These are phyloP conservation scores for Palythoa grandiflora DNA, from an alignment of 92 coral and sea anemone genomes.

Conservation along the genomic window DNA sequence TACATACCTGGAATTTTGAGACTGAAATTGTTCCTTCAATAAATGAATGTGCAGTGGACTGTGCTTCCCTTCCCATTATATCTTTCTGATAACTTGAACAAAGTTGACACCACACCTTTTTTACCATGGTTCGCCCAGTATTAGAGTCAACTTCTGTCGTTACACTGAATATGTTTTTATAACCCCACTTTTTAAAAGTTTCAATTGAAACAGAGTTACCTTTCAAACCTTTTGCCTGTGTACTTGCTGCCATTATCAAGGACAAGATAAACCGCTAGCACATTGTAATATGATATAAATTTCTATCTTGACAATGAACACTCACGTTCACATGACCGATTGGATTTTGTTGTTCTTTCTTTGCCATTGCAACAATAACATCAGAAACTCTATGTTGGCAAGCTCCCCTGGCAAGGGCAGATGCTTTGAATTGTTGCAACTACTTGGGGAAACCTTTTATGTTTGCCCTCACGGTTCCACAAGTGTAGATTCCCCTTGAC, in stretches of 20 bases:
- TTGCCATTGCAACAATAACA: slow-evolving; percentile 50
- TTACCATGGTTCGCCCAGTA: slow-evolving; percentile 25
- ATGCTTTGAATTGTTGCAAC: slow-evolving; percentile 45
- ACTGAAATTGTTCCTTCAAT: slow-evolving; percentile 42
- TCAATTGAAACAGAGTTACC: not conserved
- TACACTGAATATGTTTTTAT: slow-evolving; percentile 16
- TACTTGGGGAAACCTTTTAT: slow-evolving; percentile 42
- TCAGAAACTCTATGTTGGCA: slow-evolving; percentile 36
- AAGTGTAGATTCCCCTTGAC: slow-evolving; percentile 53
- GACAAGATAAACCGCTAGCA: not conserved
- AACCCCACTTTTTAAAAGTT: slow-evolving; percentile 23
- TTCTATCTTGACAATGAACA: slow-evolving; percentile 6
- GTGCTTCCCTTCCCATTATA: too few species aligned
- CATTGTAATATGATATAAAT: not conserved
- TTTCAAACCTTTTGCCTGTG: slow-evolving; percentile 1
- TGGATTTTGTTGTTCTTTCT: slow-evolving; percentile 67
- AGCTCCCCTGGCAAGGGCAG: slow-evolving; percentile 47
- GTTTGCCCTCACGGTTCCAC: slow-evolving; percentile 61
- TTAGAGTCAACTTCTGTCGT: slow-evolving; percentile 1
- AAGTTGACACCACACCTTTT: slow-evolving; percentile 30
- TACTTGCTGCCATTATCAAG: not conserved
- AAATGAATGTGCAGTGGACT: slow-evolving; percentile 35
- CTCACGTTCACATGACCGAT: not conserved
- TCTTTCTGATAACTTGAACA: slow-evolving; percentile 33
- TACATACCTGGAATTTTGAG: slow-evolving; percentile 48